Base-by-base conservation (phyloP, 2,797 vertebrate species). In the Miichthys miiuy region DNA sequence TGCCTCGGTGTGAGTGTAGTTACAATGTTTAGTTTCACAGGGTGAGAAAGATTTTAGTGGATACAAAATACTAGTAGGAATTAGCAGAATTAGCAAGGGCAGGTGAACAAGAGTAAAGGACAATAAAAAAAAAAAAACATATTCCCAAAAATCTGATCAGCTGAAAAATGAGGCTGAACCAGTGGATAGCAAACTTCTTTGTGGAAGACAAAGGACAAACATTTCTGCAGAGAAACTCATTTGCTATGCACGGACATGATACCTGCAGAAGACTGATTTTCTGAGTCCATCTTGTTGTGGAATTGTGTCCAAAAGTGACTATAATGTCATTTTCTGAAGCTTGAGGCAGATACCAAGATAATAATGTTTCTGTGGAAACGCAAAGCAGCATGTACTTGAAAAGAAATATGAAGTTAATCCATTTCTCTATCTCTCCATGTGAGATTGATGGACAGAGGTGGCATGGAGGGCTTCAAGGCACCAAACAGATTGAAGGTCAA, bases 401-500 rank as follows among this genome's bases (percentile, higher is more conserved):
- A 81, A 73, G 69, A 83, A 80, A 87, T 74, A 50, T 66, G 50
- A 80, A 80, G 66, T 80, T 82, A 90, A 86, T 81, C 83, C 48
- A 60, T 75, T 72, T 72, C 75, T 86, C n/a, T 18, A 3, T 84
- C 63, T 63, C 34, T 34, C 73, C 20, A 13, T 65, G 60, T 68
- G 85, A 85, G 68, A 79, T 73, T 88, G 88, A 87, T 83, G 78
- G 89, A 90, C 78, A 64, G 62, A 62, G 67, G 81, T 72, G 75
- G 64, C 60, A 69, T 23, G 57, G 80, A 81, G 16, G 62, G 80
- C 83, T 87, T 75, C n/a, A 72, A 89, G 76, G 86, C 77, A 64
- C 47, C 71, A 57, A 52, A 66, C 62, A 69, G 51, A 85, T 55
- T 89, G 83, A 93, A 91, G 88, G 89, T 92, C 89, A 93, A 93